phyloP scores from a whole-genome alignment of 2,888 invertebrate species.

The Hirudinaria manillensis region DNA sequence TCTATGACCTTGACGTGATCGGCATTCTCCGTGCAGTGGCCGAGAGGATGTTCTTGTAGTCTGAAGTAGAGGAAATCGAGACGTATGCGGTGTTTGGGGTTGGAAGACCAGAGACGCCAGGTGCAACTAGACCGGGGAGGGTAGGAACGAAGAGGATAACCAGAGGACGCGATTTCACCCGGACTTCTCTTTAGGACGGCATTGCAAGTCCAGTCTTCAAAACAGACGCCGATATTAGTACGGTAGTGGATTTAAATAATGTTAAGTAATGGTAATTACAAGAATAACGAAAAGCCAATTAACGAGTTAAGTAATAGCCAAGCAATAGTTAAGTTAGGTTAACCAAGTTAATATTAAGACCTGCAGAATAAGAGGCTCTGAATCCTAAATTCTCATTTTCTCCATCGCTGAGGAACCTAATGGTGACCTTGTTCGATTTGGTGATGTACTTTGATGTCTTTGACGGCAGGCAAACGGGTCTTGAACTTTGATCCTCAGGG shows the following conservation, averaged over 20 bases:
- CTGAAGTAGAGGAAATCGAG: neutral
- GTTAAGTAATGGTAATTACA: too few species aligned
- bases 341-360: neutral
- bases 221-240: neutral
- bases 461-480: too few species aligned
- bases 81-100: neutral
- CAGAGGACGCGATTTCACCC: neutral
- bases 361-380: neutral
- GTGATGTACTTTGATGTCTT: neutral
- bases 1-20: neutral
- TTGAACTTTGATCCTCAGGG: too few species aligned
- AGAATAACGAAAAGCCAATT: too few species aligned
- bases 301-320: neutral
- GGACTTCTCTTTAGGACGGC: slow-evolving; percentile 3
- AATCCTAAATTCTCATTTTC: neutral
- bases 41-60: neutral
- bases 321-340: neutral
- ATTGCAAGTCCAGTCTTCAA: slow-evolving; percentile 14
- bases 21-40: neutral
- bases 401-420: neutral
- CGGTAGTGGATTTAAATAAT: too few species aligned
- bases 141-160: neutral
- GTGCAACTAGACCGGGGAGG: neutral
- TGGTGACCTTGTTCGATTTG: neutral
- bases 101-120: neutral